Percentiles rank a stretch among this genome's conserved stretches.
Conservation (phyloP, 53 echinoderm and acorn worm genomes). For the Holothuria leucospilota region DNA sequence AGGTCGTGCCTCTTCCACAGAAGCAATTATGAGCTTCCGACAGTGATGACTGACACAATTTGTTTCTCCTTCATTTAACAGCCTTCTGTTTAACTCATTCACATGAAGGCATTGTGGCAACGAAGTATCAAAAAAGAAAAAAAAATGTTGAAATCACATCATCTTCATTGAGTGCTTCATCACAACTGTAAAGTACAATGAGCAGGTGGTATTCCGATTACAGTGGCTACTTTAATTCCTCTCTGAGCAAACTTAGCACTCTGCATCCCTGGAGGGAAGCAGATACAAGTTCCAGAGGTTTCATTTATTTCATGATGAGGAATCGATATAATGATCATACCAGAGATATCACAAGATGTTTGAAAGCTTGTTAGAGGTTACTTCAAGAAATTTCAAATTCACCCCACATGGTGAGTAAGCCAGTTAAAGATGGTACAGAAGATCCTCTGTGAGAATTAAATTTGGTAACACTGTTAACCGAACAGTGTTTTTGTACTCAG, state of each 20-base stretch:
- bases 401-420: no score
- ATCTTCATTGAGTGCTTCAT: constrained; percentile 18
- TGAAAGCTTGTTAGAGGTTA: not conserved
- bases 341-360: constrained; percentile 11
- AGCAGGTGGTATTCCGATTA: constrained; percentile 33
- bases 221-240: constrained; percentile 34
- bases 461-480: no score
- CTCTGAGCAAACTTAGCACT: constrained; percentile 28
- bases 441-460: no score
- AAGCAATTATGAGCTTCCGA: no score
- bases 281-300: constrained; percentile 30
- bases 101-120: not conserved
- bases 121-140: not conserved
- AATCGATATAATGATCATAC: constrained; percentile 12
- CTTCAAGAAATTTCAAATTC: no score
- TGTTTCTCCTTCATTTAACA: constrained; percentile 42
- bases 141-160: constrained; percentile 5
- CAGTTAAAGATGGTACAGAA: no score
- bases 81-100: constrained; percentile 25
- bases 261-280: constrained; percentile 9
- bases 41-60: constrained; percentile 27
- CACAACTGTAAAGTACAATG: constrained; percentile 12
- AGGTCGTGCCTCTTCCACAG: no score
- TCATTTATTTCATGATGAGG: constrained; percentile 33
- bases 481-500: no score